Evolutionary conservation across 2,888 invertebrate genomes (phyloP), one percentile per base, ranked within the genome.

Genomic region (Drosophila setosimentum): DNA sequence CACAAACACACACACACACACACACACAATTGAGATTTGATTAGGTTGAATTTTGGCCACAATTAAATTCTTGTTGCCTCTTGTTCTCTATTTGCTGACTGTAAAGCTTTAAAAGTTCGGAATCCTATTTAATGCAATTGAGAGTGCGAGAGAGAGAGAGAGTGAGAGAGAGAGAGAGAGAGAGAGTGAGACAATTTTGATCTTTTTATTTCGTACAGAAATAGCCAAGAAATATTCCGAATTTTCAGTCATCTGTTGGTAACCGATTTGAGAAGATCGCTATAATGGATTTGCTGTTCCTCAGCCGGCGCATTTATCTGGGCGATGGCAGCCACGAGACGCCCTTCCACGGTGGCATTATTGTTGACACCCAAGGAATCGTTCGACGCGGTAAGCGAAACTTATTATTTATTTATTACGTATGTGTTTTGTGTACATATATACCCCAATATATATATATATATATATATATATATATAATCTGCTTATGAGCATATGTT

Each of bases 271-370:
- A 18, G 29, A 21, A 48, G 57, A 65, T 76, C 64, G 35, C 24
- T 60, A 35, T 18, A 57, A 93, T 93, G 93, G 92, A 93, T 87
- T 85, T 92, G 66, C 84, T 93, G 57, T 93, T 93, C 58, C 78
- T 93, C 33, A 93, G 93, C 77, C 92, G 87, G 73, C 89, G 92
- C 64, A 93, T 96, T 40, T 94, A 95, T 59, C 93, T 95, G 57
- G 92, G 91, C 69, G 88, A 94, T 75, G 92, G 93, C 65, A 93
- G 92, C 51, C 70, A 73, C 8, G 71, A 83, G n/a, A 32, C 21
- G 49, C 93, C 95, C 57, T 87, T 94, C 21, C 94, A 94, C 71
- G 96, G 95, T 49, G 95, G 95, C 32, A 94, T 96, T 73, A 91
- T 96, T 40, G 94, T 95, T 29, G 90, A 92, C 58, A 89, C 89